Conservation (phyloP, 2,113 vertebrate genomes). For the Desmodus rotundus region DNA sequence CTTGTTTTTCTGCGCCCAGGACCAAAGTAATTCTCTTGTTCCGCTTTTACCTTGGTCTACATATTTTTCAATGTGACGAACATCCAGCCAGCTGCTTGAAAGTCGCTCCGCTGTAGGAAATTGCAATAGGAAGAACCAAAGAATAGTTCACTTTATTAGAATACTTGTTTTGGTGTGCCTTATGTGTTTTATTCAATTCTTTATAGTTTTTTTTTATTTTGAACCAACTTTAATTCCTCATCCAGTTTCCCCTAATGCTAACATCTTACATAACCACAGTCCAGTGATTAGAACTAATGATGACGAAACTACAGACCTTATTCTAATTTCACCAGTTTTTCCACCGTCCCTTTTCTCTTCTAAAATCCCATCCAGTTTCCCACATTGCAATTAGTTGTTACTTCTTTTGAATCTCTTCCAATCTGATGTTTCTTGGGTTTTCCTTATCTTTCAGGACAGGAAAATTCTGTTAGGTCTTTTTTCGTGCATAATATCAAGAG, state of each 20-base stretch:
- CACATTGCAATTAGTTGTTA: background rate
- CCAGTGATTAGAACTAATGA: background rate
- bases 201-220: background rate
- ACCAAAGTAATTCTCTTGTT: conserved; percentile 84
- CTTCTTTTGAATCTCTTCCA: background rate
- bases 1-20: conserved; percentile 85
- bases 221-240: background rate
- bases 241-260: background rate
- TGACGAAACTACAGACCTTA: background rate
- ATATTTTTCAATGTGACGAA: conserved; percentile 79
- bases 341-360: background rate
- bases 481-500: background rate
- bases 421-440: background rate
- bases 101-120: conserved; percentile 77
- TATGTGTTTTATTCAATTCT: background rate
- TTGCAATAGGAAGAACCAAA: background rate
- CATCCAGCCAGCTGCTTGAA: conserved; percentile 78
- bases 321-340: background rate
- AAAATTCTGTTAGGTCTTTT: background rate
- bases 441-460: background rate
- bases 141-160: background rate
- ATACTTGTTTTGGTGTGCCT: background rate
- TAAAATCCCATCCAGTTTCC: background rate
- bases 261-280: background rate
- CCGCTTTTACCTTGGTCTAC: conserved; percentile 82